phyloP scores from a whole-genome alignment of 92 coral and sea anemone genomes.

The Phymanthus crucifer region DNA sequence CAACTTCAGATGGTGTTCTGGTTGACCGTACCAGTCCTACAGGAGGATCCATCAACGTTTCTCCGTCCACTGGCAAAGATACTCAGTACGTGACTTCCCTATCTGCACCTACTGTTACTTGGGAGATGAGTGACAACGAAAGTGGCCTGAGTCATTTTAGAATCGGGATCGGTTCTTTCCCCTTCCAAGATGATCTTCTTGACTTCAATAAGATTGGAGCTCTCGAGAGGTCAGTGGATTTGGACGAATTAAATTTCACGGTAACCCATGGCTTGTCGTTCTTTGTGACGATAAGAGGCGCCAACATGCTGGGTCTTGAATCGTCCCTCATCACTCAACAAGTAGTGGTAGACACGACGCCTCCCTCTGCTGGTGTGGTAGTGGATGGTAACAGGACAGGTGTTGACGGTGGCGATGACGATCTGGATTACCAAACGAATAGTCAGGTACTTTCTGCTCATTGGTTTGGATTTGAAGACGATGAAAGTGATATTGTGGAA shows the following conservation, averaged over 20 bases:
- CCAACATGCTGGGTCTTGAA: constrained; percentile 72
- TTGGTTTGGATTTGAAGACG: constrained; percentile 77
- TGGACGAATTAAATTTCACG: constrained; percentile 68
- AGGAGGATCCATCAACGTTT: constrained; percentile 51
- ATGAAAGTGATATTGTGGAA: constrained; percentile 75
- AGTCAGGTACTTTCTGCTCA: constrained; percentile 49
- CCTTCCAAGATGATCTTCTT: constrained; percentile 63
- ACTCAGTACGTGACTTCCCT: constrained; percentile 62
- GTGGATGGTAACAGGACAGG: constrained; percentile 77
- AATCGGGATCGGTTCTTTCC: constrained; percentile 64
- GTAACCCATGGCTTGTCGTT: constrained; percentile 57
- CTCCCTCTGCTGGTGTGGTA: constrained; percentile 67
- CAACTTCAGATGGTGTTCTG: constrained; percentile 84
- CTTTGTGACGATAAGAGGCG: constrained; percentile 67
- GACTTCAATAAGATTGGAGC: constrained; percentile 38
- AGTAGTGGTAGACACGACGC: constrained; percentile 82
- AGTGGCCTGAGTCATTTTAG: constrained; percentile 65
- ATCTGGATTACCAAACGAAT: constrained; percentile 61
- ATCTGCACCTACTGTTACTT: constrained; percentile 73
- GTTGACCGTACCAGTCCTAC: constrained; percentile 82
- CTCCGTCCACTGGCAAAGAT: constrained; percentile 66
- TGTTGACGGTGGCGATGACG: constrained; percentile 19
- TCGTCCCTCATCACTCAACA: constrained; percentile 65
- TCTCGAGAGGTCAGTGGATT: constrained; percentile 58
- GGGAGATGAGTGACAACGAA: constrained; percentile 74